Conservation (phyloP, 2,113 vertebrate genomes). For the Ascaphus truei region DNA sequence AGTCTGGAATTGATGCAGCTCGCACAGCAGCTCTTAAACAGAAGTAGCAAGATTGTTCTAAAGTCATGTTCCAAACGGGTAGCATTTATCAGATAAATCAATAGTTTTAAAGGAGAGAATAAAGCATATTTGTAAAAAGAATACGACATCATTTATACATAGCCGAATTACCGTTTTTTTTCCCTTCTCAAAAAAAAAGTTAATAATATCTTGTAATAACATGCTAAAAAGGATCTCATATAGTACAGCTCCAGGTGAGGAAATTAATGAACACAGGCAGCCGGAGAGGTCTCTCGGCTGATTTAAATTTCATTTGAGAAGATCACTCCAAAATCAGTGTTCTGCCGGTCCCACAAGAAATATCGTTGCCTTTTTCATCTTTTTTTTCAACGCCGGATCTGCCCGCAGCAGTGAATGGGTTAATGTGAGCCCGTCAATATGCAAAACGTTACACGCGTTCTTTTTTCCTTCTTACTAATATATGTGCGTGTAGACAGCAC, state of each 20-base stretch:
- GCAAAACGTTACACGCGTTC: neutral
- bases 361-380: neutral
- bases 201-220: slow-evolving; percentile 35
- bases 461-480: slow-evolving; percentile 18
- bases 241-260: slow-evolving; percentile 25
- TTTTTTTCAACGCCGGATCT: neutral
- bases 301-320: slow-evolving; percentile 35
- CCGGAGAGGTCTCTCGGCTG: slow-evolving; percentile 14
- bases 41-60: neutral
- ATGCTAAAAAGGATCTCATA: slow-evolving; percentile 29
- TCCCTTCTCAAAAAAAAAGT: slow-evolving; percentile 6
- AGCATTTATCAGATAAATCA: neutral
- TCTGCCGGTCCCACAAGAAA: slow-evolving; percentile 7
- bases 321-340: slow-evolving; percentile 11
- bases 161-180: neutral
- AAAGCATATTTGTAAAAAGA: slow-evolving; percentile 17
- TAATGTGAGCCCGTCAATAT: neutral
- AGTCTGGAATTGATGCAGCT: neutral
- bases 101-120: neutral
- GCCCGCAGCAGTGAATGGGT: neutral
- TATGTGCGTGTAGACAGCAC: slow-evolving; percentile 25
- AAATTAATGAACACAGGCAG: slow-evolving; percentile 31
- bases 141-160: slow-evolving; percentile 26
- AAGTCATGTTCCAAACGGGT: slow-evolving; percentile 19
- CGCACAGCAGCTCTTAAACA: neutral